phyloP scores from a whole-genome alignment of 2,113 vertebrate species.

The Pardalotus punctatus region DNA sequence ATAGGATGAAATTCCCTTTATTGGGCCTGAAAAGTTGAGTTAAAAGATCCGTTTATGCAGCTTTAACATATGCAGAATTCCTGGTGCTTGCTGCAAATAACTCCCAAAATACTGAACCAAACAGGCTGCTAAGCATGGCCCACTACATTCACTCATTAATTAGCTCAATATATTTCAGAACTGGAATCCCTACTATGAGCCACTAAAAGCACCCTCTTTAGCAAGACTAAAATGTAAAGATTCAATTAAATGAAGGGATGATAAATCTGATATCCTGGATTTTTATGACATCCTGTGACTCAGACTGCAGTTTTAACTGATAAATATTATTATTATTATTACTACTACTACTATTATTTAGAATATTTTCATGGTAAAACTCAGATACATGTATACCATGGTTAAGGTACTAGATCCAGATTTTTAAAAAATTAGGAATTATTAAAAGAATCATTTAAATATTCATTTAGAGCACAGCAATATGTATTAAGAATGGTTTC shows the following conservation, averaged over 20 bases:
- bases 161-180: slow-evolving; percentile 20
- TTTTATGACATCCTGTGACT: slow-evolving; percentile 8
- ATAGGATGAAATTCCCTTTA: not conserved
- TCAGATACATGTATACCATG: not conserved
- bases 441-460: not conserved
- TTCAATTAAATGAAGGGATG: slow-evolving; percentile 47
- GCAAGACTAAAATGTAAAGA: slow-evolving; percentile 39
- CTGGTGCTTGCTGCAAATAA: not conserved
- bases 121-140: not conserved
- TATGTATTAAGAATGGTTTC: slow-evolving; percentile 7
- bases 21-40: not conserved
- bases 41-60: not conserved
- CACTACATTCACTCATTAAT: not conserved
- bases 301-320: slow-evolving; percentile 7
- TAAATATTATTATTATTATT: not conserved
- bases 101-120: not conserved
- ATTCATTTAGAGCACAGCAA: slow-evolving; percentile 8
- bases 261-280: slow-evolving; percentile 29
- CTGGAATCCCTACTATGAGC: not conserved
- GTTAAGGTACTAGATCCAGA: not conserved
- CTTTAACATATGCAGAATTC: not conserved
- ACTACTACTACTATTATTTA: not conserved
- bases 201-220: not conserved
- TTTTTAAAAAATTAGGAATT: not conserved
- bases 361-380: not conserved